A percentile compares a stretch with the other conserved stretches of the same genome.
Evolutionary conservation across 2,888 invertebrate genomes (phyloP).

Genomic region (Smittia aterrima): DNA sequence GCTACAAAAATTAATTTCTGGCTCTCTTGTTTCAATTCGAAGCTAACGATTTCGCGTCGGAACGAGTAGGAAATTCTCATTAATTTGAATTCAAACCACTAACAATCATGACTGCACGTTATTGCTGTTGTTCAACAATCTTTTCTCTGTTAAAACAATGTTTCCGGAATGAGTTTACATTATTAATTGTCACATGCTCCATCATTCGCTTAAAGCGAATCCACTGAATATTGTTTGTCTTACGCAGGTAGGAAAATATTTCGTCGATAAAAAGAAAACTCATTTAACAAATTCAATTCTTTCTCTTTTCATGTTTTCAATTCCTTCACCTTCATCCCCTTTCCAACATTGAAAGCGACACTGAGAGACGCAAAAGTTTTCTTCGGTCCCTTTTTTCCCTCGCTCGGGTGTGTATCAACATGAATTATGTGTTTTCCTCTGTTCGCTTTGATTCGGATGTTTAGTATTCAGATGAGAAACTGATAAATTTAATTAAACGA

Average conservation of each 20-base stretch:
- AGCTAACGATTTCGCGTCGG: neutral
- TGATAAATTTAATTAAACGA: conserved; percentile 40
- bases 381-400: neutral
- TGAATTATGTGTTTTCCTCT: conserved; percentile 12
- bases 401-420: conserved; percentile 19
- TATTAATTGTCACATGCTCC: no score
- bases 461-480: conserved; percentile 33
- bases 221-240: no score
- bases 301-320: neutral
- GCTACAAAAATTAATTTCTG: conserved; percentile 1
- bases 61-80: no score
- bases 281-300: conserved; percentile 6
- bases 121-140: no score
- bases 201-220: no score
- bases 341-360: neutral
- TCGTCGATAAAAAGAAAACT: neutral
- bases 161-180: no score
- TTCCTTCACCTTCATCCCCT: neutral
- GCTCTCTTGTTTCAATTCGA: neutral
- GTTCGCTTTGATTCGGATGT: conserved; percentile 12
- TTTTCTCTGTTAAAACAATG: no score
- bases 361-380: neutral
- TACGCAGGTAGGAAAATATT: no score
- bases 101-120: neutral
- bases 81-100: neutral